Percentiles rank a stretch among this genome's conserved stretches.
phyloP scores from a whole-genome alignment of 1,140 invertebrate genomes.

The Lordiphosa collinella region DNA sequence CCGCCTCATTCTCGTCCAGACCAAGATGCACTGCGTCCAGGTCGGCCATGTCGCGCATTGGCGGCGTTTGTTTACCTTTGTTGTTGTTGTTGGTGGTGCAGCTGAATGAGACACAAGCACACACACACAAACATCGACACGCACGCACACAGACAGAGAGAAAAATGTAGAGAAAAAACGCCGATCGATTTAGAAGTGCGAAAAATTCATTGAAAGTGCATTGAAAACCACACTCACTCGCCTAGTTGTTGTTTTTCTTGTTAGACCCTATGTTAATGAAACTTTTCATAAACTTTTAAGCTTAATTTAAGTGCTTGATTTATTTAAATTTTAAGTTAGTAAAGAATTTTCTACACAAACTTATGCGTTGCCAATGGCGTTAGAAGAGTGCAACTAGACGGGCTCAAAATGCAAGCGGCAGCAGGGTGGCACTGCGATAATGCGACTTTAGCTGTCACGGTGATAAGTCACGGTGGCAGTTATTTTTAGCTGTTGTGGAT shows the following conservation, averaged over 20 bases:
- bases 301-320: conserved; percentile 14
- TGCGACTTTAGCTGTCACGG: too few relatives aligned
- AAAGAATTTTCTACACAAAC: conserved; percentile 26
- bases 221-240: conserved; percentile 40
- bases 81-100: conserved; percentile 5
- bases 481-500: too few relatives aligned
- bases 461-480: too few relatives aligned
- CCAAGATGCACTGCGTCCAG: conserved; percentile 85
- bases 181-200: conserved; percentile 63
- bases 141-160: conserved; percentile 29
- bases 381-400: conserved; percentile 43
- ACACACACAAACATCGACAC: conserved; percentile 21
- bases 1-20: conserved; percentile 85
- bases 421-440: too few relatives aligned
- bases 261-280: conserved; percentile 22
- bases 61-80: conserved; percentile 60
- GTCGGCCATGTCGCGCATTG: conserved; percentile 78
- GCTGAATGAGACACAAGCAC: conserved; percentile 26
- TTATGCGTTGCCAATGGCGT: conserved; percentile 63
- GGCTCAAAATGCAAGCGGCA: too few relatives aligned
- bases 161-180: conserved; percentile 72
- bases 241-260: conserved; percentile 22
- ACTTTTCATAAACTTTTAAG: conserved; percentile 12
- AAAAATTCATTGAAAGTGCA: conserved; percentile 20
- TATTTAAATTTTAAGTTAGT: conserved; percentile 18